phyloP scores from a whole-genome alignment of 2,888 invertebrate species.

The Ryuthela nishihirai region DNA sequence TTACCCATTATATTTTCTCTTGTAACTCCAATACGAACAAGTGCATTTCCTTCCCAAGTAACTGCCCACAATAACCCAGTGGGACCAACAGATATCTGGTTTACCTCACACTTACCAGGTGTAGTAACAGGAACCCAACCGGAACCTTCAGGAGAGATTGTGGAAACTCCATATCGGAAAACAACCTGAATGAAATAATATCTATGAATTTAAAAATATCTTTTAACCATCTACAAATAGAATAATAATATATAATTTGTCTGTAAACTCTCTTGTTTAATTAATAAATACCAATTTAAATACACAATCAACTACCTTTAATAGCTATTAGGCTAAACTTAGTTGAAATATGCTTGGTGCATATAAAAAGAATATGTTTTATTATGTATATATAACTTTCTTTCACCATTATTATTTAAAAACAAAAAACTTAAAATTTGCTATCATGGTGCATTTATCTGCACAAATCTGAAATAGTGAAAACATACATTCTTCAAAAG shows the following conservation, averaged over 20 bases:
- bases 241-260: background rate
- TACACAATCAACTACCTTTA: no score
- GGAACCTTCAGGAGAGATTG: slow-evolving; percentile 78
- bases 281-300: no score
- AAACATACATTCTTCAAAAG: no score
- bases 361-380: no score
- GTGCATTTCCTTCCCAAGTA: slow-evolving; percentile 74
- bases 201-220: slow-evolving; percentile 31
- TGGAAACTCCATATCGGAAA: slow-evolving; percentile 76
- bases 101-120: slow-evolving; percentile 73
- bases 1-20: slow-evolving; percentile 67
- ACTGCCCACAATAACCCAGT: slow-evolving; percentile 84
- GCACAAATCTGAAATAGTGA: no score
- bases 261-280: no score
- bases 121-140: slow-evolving; percentile 77
- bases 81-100: slow-evolving; percentile 78
- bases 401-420: no score
- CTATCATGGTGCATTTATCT: no score
- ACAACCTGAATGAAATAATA: slow-evolving; percentile 60
- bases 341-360: no score
- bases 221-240: slow-evolving; percentile 1
- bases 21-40: slow-evolving; percentile 78
- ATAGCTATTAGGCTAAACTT: no score
- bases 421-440: no score
- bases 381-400: no score